Conservation (phyloP, 2,888 invertebrate genomes). For the Nematopogon swammerdamellus region DNA sequence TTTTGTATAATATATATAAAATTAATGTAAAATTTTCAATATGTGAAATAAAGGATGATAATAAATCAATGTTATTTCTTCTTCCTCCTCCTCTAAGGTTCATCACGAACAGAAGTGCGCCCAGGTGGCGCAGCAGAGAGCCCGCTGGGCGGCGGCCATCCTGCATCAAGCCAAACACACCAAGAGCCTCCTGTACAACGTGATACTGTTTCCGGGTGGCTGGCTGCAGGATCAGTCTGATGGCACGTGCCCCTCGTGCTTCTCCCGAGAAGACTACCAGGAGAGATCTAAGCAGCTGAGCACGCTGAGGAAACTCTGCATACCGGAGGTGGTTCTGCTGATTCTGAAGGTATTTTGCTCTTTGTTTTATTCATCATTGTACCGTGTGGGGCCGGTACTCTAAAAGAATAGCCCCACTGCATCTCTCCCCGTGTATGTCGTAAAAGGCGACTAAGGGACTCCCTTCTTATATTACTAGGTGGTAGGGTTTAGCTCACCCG, state of each 20-base stretch:
- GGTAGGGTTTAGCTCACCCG: too few species aligned
- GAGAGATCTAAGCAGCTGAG: conserved; percentile 68
- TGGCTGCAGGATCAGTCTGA: conserved; percentile 78
- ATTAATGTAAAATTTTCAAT: too few species aligned
- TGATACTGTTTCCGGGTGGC: conserved; percentile 85
- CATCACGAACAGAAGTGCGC: conserved; percentile 82
- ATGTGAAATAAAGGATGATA: too few species aligned
- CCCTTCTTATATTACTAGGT: too few species aligned
- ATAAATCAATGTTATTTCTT: too few species aligned
- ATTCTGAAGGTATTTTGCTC: conserved; percentile 76
- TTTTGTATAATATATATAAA: too few species aligned
- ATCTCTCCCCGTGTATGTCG: too few species aligned
- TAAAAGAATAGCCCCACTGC: too few species aligned
- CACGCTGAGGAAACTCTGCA: conserved; percentile 73
- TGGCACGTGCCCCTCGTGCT: conserved; percentile 41
- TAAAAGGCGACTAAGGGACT: too few species aligned
- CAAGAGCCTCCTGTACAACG: conserved; percentile 78
- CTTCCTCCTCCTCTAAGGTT: too few species aligned
- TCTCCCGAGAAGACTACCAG: conserved; percentile 38
- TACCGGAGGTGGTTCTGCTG: conserved; percentile 79
- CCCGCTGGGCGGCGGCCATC: conserved; percentile 70
- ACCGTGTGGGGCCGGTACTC: too few species aligned
- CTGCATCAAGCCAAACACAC: conserved; percentile 72
- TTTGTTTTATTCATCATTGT: too few species aligned
- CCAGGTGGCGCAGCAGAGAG: conserved; percentile 74